Evolutionary conservation across 1,140 invertebrate genomes (phyloP), one percentile per base, ranked within the genome.

Genomic region (Ectropis grisescens): DNA sequence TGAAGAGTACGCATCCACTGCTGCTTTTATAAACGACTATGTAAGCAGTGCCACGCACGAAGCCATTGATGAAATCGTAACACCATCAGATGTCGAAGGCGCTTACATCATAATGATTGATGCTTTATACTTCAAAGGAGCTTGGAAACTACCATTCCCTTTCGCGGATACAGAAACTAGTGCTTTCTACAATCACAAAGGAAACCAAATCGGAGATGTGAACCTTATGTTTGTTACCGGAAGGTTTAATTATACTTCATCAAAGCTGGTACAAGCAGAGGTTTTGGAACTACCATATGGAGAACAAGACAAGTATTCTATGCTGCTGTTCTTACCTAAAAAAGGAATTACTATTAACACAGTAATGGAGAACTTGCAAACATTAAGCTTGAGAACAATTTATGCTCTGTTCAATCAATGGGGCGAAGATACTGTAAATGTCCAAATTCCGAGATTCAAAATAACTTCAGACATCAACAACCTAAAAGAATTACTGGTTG

Each of bases 71-170:
- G 61, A 76, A 4, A 46, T 76, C 0, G 52, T 76, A 0, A 36
- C 38, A 0, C 40, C 64, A 36, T 64, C 36, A 37, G 84, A 85
- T 41, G 31, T 85, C 9, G 45, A 56, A 3, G 60, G 84, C 12
- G 87, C 87, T 0, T 51, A 71, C 19, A 35, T 92, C 6, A 54
- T 93, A 1, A 64, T 93, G 8, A 85, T 89, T 0, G 93, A 91
- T 43, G 87, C 87, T 0, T 61, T 93, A 26, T 91, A 89, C 53
- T 93, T 93, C 72, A 93, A 91, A 75, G 91, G 90, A 10, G 45
- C 55, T 1, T 94, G 92, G 92, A 57, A 80, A 25, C 70, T 59
- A 2, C 75, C 85, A 0, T 93, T 94, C 54, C 71, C 86, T 33
- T 58, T 55, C 13, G 54, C 61, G 1, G 51, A 61, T 0, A 93